Evolutionary conservation across 2,113 vertebrate genomes (phyloP), one percentile per base, ranked within the genome.

Genomic region (Fregetta grallaria): DNA sequence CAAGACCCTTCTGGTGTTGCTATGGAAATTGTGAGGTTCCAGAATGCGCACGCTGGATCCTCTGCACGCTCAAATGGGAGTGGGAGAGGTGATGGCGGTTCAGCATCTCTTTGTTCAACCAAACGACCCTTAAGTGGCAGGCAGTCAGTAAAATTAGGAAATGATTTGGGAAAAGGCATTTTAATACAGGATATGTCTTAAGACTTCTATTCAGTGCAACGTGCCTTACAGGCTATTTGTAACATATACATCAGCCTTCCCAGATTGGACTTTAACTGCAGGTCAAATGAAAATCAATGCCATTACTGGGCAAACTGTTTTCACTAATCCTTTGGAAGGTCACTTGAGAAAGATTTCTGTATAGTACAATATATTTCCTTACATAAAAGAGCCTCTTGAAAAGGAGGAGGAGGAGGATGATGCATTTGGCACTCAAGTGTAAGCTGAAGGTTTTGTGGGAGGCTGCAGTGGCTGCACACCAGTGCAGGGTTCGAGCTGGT

Each of bases 11-110:
- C 56, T 92, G 65, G 62, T 89, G 94, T 95, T 97, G 91, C 95
- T 95, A 92, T 95, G 91, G 96, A 90, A 95, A 95, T 96, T 42
- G 73, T 72, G 65, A 92, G 82, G 47, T 76, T 95, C 73, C 66
- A 44, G 42, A 7, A 45, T 18, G 58, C 16, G 11, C 49, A 25
- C 0, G 1, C 71, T 25, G 66, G 62, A 78, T 81, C 58, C 66
- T 94, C 58, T 94, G 52, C 70, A 49, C 0, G 0, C 49, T 75
- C 29, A 61, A 19, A 47, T 34, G 61, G 59, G 30, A 81, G 61
- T 58, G 38, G 53, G 72, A 92, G 62, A 92, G 34, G 42, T 87
- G 45, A 26, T 2, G 7, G 86, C 19, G 8, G 62, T 82, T 92
- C 66, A 89, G 55, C 21, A 23, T 88, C 62, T 74, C 72, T 82